A percentile compares a stretch with the other conserved stretches of the same genome.
Conservation (phyloP, 2,888 invertebrate genomes). For the Coelopa pilipes region DNA sequence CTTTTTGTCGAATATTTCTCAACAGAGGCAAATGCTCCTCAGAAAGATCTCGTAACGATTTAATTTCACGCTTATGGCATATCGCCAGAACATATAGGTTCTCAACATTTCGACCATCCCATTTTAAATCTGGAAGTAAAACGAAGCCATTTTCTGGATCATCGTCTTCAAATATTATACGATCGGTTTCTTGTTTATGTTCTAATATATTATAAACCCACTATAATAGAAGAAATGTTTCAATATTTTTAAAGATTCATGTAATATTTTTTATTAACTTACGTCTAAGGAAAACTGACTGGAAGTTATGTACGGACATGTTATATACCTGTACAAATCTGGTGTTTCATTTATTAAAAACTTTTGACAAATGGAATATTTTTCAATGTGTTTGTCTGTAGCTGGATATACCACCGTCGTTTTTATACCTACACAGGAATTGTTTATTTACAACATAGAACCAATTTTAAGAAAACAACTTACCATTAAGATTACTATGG, state of each 20-base stretch:
- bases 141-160: slow-evolving; percentile 84
- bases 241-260: neutral
- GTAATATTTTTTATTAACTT: slow-evolving; percentile 40
- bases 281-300: slow-evolving; percentile 85
- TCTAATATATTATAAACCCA: slow-evolving; percentile 98
- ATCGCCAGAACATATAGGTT: slow-evolving; percentile 89
- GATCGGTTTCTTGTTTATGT: slow-evolving; percentile 88
- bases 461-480: neutral
- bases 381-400: slow-evolving; percentile 89
- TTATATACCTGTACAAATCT: slow-evolving; percentile 80
- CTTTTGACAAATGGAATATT: slow-evolving; percentile 80
- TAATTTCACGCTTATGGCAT: slow-evolving; percentile 77
- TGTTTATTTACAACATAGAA: neutral
- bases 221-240: slow-evolving; percentile 67
- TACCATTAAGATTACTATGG: slow-evolving; percentile 73
- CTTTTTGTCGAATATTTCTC: slow-evolving; percentile 81
- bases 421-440: slow-evolving; percentile 76
- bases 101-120: slow-evolving; percentile 84
- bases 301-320: slow-evolving; percentile 78
- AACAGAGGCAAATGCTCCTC: slow-evolving; percentile 82
- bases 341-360: slow-evolving; percentile 87
- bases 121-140: slow-evolving; percentile 93
- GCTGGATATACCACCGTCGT: slow-evolving; percentile 93
- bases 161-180: slow-evolving; percentile 84
- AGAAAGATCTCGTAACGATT: slow-evolving; percentile 86